Evolutionary conservation across 2,113 vertebrate genomes (phyloP).

Genomic region (Ammodytes marinus): DNA sequence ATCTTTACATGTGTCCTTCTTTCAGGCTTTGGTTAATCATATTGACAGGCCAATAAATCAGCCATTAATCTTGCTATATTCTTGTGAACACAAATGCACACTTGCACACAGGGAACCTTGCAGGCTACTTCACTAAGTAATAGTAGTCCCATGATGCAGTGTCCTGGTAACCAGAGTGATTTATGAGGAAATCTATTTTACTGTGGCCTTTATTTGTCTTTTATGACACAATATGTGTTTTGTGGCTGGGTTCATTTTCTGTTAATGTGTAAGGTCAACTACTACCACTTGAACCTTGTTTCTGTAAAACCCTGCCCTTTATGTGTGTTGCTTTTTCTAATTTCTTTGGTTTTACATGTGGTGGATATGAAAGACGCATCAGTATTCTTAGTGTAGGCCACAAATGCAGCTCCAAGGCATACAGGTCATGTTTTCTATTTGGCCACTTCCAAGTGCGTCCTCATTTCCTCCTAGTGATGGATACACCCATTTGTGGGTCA

Average conservation of each 20-base stretch:
- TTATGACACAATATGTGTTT: slow-evolving; percentile 75
- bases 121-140: slow-evolving; percentile 50
- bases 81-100: slow-evolving; percentile 45
- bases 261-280: slow-evolving; percentile 71
- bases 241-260: slow-evolving; percentile 71
- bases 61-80: slow-evolving; percentile 61
- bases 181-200: slow-evolving; percentile 80
- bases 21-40: slow-evolving; percentile 65
- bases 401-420: slow-evolving; percentile 12
- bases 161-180: slow-evolving; percentile 72
- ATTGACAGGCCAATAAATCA: slow-evolving; percentile 72
- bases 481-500: slow-evolving; percentile 33
- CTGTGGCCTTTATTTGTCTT: slow-evolving; percentile 78
- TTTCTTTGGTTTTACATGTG: slow-evolving; percentile 4
- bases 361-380: slow-evolving; percentile 20
- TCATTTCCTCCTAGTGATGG: slow-evolving; percentile 23
- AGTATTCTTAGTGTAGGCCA: slow-evolving; percentile 41
- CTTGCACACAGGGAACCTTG: slow-evolving; percentile 11
- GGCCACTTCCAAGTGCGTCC: slow-evolving; percentile 13
- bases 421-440: slow-evolving; percentile 39
- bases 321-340: slow-evolving; percentile 7
- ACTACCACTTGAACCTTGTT: slow-evolving; percentile 56
- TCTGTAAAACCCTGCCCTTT: slow-evolving; percentile 29
- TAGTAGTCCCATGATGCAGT: slow-evolving; percentile 56
- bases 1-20: slow-evolving; percentile 39